Evolutionary conservation across 1,140 invertebrate species (phyloP).

Genomic region (Orchesella cincta): DNA sequence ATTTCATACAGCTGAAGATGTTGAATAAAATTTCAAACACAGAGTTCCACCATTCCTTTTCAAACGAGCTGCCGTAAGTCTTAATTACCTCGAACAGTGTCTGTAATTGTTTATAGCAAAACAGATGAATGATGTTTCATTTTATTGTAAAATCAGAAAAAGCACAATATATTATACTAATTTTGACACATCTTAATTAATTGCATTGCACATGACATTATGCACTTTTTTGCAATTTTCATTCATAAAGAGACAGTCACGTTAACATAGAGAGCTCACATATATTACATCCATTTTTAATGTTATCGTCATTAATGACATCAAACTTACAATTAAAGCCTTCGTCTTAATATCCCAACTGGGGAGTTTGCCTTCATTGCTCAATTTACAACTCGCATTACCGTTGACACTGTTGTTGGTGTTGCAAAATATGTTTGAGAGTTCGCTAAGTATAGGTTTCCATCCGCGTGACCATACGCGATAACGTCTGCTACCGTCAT

Average conservation of each 20-base stretch:
- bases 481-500: neutral
- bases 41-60: constrained; percentile 26
- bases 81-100: constrained; percentile 27
- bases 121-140: neutral
- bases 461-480: constrained; percentile 11
- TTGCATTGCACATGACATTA: neutral
- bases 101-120: neutral
- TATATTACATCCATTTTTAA: no score
- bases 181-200: no score
- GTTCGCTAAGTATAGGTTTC: constrained; percentile 1
- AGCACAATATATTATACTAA: neutral
- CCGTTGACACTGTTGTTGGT: neutral
- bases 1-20: constrained; percentile 15
- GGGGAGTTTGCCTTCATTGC: neutral
- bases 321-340: constrained; percentile 13
- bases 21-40: constrained; percentile 21
- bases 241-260: neutral
- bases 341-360: constrained; percentile 26
- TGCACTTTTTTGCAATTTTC: neutral
- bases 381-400: neutral
- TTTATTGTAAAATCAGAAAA: neutral
- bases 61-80: constrained; percentile 5
- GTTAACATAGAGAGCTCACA: neutral
- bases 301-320: no score
- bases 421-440: neutral